Conservation (phyloP, 2,888 invertebrate species). For the Arge pagana region DNA sequence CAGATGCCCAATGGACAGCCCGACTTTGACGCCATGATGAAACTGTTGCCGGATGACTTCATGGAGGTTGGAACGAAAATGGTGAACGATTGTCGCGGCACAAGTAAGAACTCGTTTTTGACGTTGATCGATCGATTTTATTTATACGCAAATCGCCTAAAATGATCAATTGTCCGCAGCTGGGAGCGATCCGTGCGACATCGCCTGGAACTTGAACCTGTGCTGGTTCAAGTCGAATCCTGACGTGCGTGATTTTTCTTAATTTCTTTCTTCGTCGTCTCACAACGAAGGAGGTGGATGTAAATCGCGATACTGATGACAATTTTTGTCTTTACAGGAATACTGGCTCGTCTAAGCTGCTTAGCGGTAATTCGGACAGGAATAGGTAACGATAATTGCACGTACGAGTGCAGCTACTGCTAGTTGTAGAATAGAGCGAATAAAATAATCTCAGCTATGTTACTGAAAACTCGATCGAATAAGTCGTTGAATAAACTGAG, state of each 20-base stretch:
- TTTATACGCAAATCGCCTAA: neutral
- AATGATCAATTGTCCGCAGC: slow-evolving; percentile 33
- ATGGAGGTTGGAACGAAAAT: slow-evolving; percentile 28
- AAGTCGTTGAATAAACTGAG: too few species aligned
- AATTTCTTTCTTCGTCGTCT: neutral
- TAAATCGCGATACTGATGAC: neutral
- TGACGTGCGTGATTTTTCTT: slow-evolving; percentile 33
- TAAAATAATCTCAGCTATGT: too few species aligned
- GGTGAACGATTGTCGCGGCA: slow-evolving; percentile 32
- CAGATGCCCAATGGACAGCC: too few species aligned
- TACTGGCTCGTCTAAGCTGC: slow-evolving; percentile 37
- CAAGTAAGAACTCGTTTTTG: slow-evolving; percentile 29
- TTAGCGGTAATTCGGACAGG: too few species aligned
- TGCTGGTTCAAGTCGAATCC: slow-evolving; percentile 46
- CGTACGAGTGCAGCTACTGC: too few species aligned
- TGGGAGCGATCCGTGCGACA: slow-evolving; percentile 42
- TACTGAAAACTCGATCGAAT: too few species aligned
- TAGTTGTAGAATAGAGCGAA: too few species aligned
- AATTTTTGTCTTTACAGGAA: slow-evolving; percentile 28
- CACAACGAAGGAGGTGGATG: slow-evolving; percentile 2
- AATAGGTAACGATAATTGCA: too few species aligned
- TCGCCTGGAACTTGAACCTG: slow-evolving; percentile 40
- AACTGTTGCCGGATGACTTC: slow-evolving; percentile 30
- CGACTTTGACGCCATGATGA: slow-evolving; percentile 31
- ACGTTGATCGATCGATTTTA: slow-evolving; percentile 1